Evolutionary conservation across 2,888 invertebrate genomes (phyloP).

Genomic region (Acleris literana): DNA sequence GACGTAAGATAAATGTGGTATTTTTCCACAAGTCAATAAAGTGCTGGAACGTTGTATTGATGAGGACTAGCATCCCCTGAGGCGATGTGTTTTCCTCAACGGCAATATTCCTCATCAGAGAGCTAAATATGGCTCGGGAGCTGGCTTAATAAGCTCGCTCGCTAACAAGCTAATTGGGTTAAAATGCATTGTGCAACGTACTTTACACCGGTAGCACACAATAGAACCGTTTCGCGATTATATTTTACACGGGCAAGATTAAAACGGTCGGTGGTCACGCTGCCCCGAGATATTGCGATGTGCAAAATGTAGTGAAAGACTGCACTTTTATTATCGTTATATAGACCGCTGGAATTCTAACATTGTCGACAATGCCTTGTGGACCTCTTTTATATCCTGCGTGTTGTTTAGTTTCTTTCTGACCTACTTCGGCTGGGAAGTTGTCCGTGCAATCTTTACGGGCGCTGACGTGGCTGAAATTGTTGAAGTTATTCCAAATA

Average conservation of each 20-base stretch:
- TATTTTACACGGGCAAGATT: slow-evolving; percentile 35
- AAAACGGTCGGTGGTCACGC: slow-evolving; percentile 21
- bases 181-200: slow-evolving; percentile 50
- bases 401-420: slow-evolving; percentile 26
- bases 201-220: slow-evolving; percentile 47
- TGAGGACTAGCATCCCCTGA: slow-evolving; percentile 11
- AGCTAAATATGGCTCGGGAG: slow-evolving; percentile 41
- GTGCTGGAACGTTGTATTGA: slow-evolving; percentile 13
- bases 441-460: slow-evolving; percentile 7
- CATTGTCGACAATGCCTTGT: slow-evolving; percentile 14
- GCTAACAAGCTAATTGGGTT: slow-evolving; percentile 51
- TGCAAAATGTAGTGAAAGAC: slow-evolving; percentile 11
- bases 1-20: slow-evolving; percentile 5
- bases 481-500: neutral
- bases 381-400: slow-evolving; percentile 23
- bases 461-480: neutral
- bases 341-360: slow-evolving; percentile 13
- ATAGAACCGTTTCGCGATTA: slow-evolving; percentile 48
- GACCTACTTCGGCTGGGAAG: slow-evolving; percentile 25
- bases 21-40: slow-evolving; percentile 4
- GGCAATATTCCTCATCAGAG: slow-evolving; percentile 18
- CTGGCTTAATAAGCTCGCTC: slow-evolving; percentile 51
- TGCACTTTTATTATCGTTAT: slow-evolving; percentile 19
- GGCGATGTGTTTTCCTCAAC: slow-evolving; percentile 22
- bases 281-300: slow-evolving; percentile 16